Base-by-base conservation (phyloP, 2,113 vertebrate genomes). In the Otis tarda region DNA sequence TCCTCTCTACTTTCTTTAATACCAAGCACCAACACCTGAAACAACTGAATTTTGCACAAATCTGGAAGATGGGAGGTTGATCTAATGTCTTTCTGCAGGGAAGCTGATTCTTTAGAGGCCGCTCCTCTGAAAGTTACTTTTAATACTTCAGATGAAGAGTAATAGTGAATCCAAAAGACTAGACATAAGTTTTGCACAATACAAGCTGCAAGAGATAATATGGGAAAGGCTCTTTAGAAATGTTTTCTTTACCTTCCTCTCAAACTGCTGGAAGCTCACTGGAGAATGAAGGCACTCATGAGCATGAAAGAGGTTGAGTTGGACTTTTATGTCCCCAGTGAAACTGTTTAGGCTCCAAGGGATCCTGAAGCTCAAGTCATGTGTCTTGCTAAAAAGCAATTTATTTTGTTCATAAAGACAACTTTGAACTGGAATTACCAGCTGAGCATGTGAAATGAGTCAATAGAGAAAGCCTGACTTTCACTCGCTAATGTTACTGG, bases 1-100 rank as follows among this genome's bases (percentile, higher is more conserved):
- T 93, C 67, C 49, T 69, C 18, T 86, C 59, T 77, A 1, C 79
- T 74, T 84, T 35, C 37, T 61, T 86, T 91, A 39, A 2, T 53
- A 21, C 28, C 28, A 75, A 86, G 61, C 93, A 93, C 65, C 75
- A 78, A 4, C 61, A 75, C 43, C 77, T 65, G 21, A 31, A 69
- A 11, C 25, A 64, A 73, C 12, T 24, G 28, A 75, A 68, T 63
- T 95, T 86, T 89, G 90, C 87, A 93, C 83, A 77, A 31, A 57
- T 37, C 7, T 22, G 45, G 69, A 71, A 47, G 73, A 53, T 39
- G 63, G 23, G 57, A 92, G 17, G 63, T 23, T 56, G 59, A 53
- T 35, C 33, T 28, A 7, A 11, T 7, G 31, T 47, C 73, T 69
- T 52, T 52, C 71, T 41, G 19, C 52, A 59, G 39, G 33, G 64